A percentile compares a stretch with the other conserved stretches of the same genome.
Evolutionary conservation across 2,797 vertebrate genomes (phyloP).

Genomic region (Scyliorhinus canicula): DNA sequence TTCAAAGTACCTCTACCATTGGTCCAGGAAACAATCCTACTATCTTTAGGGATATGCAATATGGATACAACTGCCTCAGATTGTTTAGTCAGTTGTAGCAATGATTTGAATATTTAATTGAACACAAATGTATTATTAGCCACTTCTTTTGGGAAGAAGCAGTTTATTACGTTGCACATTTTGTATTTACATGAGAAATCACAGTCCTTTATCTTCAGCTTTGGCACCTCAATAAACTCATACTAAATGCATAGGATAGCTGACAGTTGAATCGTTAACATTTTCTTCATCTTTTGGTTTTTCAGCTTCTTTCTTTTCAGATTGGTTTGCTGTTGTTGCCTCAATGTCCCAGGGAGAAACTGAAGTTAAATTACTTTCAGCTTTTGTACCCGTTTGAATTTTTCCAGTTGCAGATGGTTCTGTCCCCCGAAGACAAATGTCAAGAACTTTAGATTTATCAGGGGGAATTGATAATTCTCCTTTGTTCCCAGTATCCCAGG

Average conservation of each 20-base stretch:
- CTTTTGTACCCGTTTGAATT: neutral
- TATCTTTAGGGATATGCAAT: neutral
- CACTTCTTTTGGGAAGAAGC: neutral
- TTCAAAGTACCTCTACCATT: neutral
- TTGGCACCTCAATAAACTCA: slow-evolving; percentile 57
- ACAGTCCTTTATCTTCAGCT: neutral
- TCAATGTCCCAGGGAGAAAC: neutral
- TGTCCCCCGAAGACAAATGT: neutral
- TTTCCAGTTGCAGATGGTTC: neutral
- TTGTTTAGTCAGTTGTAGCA: neutral
- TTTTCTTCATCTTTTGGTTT: neutral
- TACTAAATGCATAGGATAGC: slow-evolving; percentile 50
- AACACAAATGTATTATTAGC: neutral
- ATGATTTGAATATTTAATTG: neutral
- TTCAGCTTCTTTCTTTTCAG: slow-evolving; percentile 22
- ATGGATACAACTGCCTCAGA: neutral
- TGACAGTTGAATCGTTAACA: neutral
- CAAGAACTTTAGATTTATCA: neutral
- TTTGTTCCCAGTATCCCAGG: neutral
- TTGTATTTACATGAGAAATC: slow-evolving; percentile 9
- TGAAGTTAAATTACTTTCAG: neutral
- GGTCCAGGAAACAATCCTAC: neutral
- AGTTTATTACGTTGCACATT: neutral
- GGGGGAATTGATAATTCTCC: neutral
- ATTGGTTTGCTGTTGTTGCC: rapidly evolving